A percentile compares a stretch with the other conserved stretches of the same genome.
Evolutionary conservation across 2,888 invertebrate species (phyloP).

Genomic region (Dichetophora obliterata): DNA sequence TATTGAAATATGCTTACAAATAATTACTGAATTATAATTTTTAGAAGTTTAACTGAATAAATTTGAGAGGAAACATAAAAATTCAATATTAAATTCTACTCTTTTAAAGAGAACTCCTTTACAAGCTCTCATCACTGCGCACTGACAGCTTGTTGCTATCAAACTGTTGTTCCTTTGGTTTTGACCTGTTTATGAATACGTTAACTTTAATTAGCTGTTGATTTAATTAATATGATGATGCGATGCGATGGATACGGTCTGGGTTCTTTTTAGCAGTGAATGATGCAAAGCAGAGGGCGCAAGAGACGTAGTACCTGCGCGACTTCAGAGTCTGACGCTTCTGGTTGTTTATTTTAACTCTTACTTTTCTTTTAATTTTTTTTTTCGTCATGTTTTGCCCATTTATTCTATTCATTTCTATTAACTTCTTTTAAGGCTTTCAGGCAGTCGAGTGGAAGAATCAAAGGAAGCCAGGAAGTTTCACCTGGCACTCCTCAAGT

Average conservation of each 20-base stretch:
- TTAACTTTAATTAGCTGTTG: conserved; percentile 67
- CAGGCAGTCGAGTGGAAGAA: conserved; percentile 44
- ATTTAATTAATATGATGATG: conserved; percentile 64
- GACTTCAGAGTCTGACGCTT: conserved; percentile 26
- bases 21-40: no score
- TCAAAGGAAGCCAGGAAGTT: conserved; percentile 39
- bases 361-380: neutral
- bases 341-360: conserved; percentile 18
- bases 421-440: conserved; percentile 35
- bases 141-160: neutral
- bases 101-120: neutral
- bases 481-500: conserved; percentile 60
- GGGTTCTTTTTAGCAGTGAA: neutral
- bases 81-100: neutral
- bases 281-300: neutral
- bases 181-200: conserved; percentile 61
- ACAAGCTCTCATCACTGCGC: neutral
- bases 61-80: neutral
- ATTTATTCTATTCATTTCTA: conserved; percentile 1
- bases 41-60: no score
- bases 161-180: conserved; percentile 27
- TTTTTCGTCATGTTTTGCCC: conserved; percentile 17
- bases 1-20: no score
- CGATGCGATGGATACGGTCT: conserved; percentile 39
- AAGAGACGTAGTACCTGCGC: conserved; percentile 12